These are phyloP conservation scores for Rhinopomastus cyanomelas DNA, from an alignment of 2,113 vertebrate species.

Conservation along the genomic window DNA sequence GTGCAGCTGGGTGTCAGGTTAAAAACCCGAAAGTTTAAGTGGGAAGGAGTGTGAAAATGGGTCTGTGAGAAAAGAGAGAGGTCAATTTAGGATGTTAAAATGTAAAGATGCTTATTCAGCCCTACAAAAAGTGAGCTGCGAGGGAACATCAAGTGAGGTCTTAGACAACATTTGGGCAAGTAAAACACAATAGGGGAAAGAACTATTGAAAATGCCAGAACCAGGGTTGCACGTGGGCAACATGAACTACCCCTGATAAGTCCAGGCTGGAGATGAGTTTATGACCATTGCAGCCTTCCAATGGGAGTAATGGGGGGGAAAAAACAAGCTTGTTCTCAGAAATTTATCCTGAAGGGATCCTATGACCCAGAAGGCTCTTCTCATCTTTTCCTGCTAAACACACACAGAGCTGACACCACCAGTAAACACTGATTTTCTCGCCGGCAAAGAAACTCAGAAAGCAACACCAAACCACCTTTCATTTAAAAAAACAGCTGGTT, in stretches of 20 bases:
- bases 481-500: not conserved
- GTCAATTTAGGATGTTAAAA: not conserved
- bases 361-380: constrained; percentile 51
- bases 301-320: constrained; percentile 60
- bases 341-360: constrained; percentile 38
- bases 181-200: not conserved
- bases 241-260: constrained; percentile 48
- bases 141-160: not conserved
- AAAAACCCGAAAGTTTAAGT: not conserved
- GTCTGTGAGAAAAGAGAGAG: not conserved
- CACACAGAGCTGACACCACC: not conserved
- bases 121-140: not conserved
- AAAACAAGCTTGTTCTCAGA: constrained; percentile 49
- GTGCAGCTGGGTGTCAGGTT: fast-evolving
- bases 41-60: not conserved
- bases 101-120: not conserved
- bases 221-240: constrained; percentile 26
- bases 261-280: constrained; percentile 38
- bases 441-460: not conserved
- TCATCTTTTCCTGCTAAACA: not conserved
- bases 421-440: not conserved
- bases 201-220: constrained; percentile 7
- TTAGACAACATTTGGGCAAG: not conserved
- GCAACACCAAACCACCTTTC: not conserved
- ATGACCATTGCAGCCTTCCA: constrained; percentile 48